Evolutionary conservation across 2,888 invertebrate species (phyloP), one percentile per base, ranked within the genome.

Genomic region (Eupithecia exiguata): DNA sequence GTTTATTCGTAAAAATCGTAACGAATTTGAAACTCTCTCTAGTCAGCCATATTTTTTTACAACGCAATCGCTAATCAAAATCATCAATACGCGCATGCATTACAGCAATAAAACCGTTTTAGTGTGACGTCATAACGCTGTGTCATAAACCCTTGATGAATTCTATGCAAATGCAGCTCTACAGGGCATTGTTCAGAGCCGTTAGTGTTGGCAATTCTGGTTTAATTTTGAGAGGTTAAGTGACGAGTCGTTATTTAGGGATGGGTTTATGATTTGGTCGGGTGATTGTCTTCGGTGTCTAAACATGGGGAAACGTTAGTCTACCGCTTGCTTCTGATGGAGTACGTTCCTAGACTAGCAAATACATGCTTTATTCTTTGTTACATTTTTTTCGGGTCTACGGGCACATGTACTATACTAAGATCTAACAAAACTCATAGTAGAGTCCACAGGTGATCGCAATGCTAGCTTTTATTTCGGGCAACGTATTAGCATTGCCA

Each of bases 111-210:
- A 82, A 74, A 82, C 71, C 81, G 79, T 84, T 83, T 82, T 75
- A 79, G 82, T 82, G 83, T 83, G 78, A 79, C 71, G 74, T 79
- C 86, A 80, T 88, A 87, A 87, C 40, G 40, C 25, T 38, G n/a
- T 12, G 66, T 40, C 40, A 66, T 66, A 66, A 66, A 66, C 86
- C 80, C 80, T 77, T 80, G 86, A 88, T 87, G 85, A 87, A 83
- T 83, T 87, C 83, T 82, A 88, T 88, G 88, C 88, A 87, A 88
- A 88, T 88, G 83, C 83, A 80, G 62, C 80, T 83, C 80, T 83
- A 84, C 81, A 83, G 72, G 71, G 76, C 68, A 71, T 74, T 81
- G 84, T 83, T 78, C 76, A 81, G 82, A 82, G 82, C 79, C 79
- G 79, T 79, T 80, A 79, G 77, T 75, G 74, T 79, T 71, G 67